Evolutionary conservation across 2,888 invertebrate species (phyloP), one percentile per base, ranked within the genome.

Genomic region (Nymphalis polychloros): DNA sequence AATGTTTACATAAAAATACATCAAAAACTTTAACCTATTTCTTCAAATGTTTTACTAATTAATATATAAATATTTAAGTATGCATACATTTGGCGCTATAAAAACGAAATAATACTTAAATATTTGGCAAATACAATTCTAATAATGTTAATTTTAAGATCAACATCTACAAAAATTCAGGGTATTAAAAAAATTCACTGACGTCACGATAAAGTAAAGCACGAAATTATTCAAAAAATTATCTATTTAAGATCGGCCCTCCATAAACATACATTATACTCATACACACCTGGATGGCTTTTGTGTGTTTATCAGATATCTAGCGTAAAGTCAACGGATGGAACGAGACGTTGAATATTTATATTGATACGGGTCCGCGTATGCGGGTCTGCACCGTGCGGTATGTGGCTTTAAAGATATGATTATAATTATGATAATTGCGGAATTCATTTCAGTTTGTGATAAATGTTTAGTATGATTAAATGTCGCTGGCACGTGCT

Each of bases 281-380:
- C 53, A 67, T 19, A 64, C 35, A 13, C 46, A 62, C 67, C 74
- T 73, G 73, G 74, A 73, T 74, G 74, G 70, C 64, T 57, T 63
- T 71, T 67, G 48, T 67, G 52, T 60, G 57, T 52, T 67, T 69
- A 70, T 63, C 69, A 60, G 31, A 67, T 65, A 67, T 49, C 59
- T 46, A 63, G 59, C 46, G 47, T 55, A 60, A 60, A 67, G 69
- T 65, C 69, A 69, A 65, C 70, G 63, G 70, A 63, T 65, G 69
- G 71, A 68, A 65, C 71, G 57, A 66, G 53, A 66, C 73, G 72
- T 72, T 74, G 70, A 72, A 73, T 69, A 74, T 70, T 72, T 69
- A 73, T 68, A 66, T 6, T 41, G 41, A 57, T 71, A 69, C 62
- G 72, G 72, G 69, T 35, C 46, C n/a, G n/a, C 68, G 41, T 20